These are phyloP conservation scores for Sciurus carolinensis DNA, from an alignment of 2,797 vertebrate genomes.

Conservation along the genomic window DNA sequence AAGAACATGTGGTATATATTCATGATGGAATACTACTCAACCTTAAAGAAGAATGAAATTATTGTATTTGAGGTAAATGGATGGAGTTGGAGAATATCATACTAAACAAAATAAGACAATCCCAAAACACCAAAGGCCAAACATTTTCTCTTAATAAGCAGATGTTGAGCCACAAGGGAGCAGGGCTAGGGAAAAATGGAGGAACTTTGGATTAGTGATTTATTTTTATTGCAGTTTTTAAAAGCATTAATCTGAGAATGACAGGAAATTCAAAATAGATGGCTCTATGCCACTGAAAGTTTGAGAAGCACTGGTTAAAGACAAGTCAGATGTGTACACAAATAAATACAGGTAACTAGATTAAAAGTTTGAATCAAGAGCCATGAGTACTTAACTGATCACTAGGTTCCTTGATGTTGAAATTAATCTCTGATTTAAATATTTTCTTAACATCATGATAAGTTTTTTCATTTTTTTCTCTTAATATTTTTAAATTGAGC, in stretches of 20 bases:
- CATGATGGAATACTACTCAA: no score
- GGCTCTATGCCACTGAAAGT: background rate
- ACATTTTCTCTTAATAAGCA: no score
- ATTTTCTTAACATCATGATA: background rate
- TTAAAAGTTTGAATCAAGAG: background rate
- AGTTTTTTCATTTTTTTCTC: background rate
- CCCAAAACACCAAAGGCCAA: no score
- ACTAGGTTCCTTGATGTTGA: background rate
- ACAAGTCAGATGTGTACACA: background rate
- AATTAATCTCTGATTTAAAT: background rate
- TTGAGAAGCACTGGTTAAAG: background rate
- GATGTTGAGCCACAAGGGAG: no score
- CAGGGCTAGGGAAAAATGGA: no score
- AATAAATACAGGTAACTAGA: background rate
- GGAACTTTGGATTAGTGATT: background rate
- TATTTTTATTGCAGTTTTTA: background rate
- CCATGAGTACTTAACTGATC: background rate
- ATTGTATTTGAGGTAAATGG: no score
- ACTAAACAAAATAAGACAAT: no score
- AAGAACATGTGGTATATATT: no score
- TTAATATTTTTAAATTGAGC: background rate
- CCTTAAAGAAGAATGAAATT: no score
- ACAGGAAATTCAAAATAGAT: background rate
- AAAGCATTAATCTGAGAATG: background rate
- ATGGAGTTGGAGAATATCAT: no score